Evolutionary conservation across 1,140 invertebrate genomes (phyloP), one percentile per base, ranked within the genome.

Genomic region (Philotrypesis tridentata): DNA sequence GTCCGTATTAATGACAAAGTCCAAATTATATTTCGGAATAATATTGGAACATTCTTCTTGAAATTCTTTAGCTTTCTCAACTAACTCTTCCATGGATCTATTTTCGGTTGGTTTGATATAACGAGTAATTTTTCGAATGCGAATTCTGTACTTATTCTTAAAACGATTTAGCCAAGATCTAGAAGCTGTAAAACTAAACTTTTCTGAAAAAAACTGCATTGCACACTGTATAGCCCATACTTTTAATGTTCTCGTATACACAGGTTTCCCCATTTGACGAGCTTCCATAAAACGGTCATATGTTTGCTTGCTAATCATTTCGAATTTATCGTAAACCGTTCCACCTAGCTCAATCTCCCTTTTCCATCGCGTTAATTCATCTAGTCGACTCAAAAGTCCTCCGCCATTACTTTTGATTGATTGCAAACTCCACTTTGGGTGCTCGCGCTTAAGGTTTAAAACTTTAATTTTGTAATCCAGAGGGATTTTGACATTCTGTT

Each of bases 151-250:
- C n/a, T 31, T 11, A 70, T 70, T 17, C 73, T 87, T 87, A 33
- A 86, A 84, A 17, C 81, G 60, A 29, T 21, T 71, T 6, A 82
- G 79, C 85, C 85, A 85, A 12, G 73, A 80, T 83, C 14, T 83
- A 23, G 23, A 85, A 84, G 74, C 80, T 25, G 9, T 55, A 48
- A 82, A 81, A 86, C 78, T 86, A 7, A 79, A 79, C 25, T 67
- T 17, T 9, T 68, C 23, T 25, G 27, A 31, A 31, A 17, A 29
- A 67, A 79, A 63, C 33, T 76, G 84, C 21, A 48, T 81, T 48
- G 82, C 83, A 63, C 82, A 75, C 75, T 84, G 63, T 29, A 85
- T 82, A 43, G 76, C 82, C 84, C 83, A 85, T 80, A 84, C 78
- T 67, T 86, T 80, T 14, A 86, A 61, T 78, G 83, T 75, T 27